Conservation (phyloP, 2,113 vertebrate genomes). For the Pollimyrus isidori region DNA sequence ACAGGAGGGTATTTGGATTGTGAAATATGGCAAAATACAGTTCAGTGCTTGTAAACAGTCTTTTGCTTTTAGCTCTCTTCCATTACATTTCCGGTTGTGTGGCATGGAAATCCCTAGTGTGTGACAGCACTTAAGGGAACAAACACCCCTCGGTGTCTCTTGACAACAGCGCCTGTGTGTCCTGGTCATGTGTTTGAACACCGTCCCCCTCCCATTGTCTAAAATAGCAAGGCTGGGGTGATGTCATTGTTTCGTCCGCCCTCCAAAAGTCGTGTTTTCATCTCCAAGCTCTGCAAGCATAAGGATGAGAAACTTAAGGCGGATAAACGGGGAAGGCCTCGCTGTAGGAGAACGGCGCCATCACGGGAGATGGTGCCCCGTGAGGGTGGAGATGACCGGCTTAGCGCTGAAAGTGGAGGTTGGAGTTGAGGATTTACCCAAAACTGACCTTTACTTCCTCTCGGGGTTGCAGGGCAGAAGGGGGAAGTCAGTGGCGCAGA, state of each 20-base stretch:
- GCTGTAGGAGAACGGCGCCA: constrained; percentile 43
- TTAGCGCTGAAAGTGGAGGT: background rate
- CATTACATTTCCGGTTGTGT: background rate
- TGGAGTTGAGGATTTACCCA: constrained; percentile 16
- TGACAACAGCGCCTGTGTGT: constrained; percentile 7
- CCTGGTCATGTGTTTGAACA: background rate
- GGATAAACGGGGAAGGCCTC: background rate
- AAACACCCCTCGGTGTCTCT: background rate
- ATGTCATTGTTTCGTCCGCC: background rate
- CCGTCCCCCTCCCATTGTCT: background rate
- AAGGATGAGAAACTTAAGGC: constrained; percentile 38
- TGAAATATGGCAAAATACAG: background rate
- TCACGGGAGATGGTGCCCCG: background rate
- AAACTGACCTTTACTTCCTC: background rate
- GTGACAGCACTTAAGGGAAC: background rate
- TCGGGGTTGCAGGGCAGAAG: background rate
- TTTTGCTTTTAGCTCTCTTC: background rate
- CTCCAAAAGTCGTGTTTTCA: constrained; percentile 12
- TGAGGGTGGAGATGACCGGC: background rate
- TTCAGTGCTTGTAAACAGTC: background rate
- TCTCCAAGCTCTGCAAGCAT: constrained; percentile 33
- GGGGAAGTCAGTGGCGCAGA: too few relatives aligned
- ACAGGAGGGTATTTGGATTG: background rate
- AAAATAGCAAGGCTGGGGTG: background rate
- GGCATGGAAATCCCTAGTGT: background rate